Evolutionary conservation across 1,140 invertebrate species (phyloP).

Genomic region (Calephelis virginiensis): DNA sequence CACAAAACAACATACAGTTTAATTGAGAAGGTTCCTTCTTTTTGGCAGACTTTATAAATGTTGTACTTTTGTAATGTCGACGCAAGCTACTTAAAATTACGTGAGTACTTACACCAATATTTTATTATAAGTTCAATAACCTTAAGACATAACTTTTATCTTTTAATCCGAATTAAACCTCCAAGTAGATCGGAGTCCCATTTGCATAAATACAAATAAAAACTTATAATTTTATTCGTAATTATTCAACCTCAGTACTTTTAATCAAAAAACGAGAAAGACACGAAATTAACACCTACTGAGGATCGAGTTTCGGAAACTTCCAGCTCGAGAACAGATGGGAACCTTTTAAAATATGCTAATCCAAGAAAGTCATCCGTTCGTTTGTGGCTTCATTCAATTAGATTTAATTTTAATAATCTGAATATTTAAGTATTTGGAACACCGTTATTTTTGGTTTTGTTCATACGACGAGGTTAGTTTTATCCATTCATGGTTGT

Average conservation of each 20-base stretch:
- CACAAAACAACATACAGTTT: too few relatives aligned
- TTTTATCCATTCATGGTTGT: too few relatives aligned
- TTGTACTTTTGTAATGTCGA: too few relatives aligned
- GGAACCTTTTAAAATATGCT: constrained; percentile 31
- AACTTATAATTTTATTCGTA: constrained; percentile 7
- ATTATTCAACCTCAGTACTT: constrained; percentile 16
- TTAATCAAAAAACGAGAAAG: constrained; percentile 23
- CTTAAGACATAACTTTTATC: too few relatives aligned
- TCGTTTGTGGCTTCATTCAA: constrained; percentile 5
- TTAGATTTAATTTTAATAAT: constrained; percentile 14
- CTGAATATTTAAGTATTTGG: background rate
- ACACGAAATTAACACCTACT: constrained; percentile 29
- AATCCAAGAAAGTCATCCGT: constrained; percentile 18
- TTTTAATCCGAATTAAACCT: too few relatives aligned
- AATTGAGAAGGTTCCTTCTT: too few relatives aligned
- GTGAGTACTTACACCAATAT: too few relatives aligned
- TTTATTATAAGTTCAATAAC: too few relatives aligned
- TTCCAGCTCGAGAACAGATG: constrained; percentile 26
- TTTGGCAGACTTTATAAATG: too few relatives aligned
- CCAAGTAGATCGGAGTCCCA: background rate
- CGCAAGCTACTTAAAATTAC: too few relatives aligned
- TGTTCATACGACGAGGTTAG: too few relatives aligned
- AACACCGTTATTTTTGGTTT: background rate
- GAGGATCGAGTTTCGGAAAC: constrained; percentile 23
- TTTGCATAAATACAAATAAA: constrained; percentile 14